phyloP scores from a whole-genome alignment of 2,888 invertebrate species.

The Ditylenchus weischeri region DNA sequence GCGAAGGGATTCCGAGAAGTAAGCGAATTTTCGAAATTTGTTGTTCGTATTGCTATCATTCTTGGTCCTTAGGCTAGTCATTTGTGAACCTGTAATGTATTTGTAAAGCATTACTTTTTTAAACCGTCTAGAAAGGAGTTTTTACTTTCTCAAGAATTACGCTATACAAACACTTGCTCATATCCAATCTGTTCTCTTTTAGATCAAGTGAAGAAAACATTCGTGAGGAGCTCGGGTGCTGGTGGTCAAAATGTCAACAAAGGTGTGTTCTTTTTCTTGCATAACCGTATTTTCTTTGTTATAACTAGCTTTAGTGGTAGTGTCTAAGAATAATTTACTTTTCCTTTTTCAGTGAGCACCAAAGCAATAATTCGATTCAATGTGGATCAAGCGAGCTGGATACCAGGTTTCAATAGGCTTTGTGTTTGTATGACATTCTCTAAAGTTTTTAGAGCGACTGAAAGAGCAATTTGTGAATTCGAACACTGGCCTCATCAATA shows the following conservation, averaged over 20 bases:
- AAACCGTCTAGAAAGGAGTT: no score
- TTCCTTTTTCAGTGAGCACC: conserved; percentile 33
- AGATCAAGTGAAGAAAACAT: conserved; percentile 35
- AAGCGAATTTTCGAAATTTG: not conserved
- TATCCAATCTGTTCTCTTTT: conserved; percentile 14
- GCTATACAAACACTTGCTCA: conserved; percentile 8
- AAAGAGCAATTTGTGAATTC: not conserved
- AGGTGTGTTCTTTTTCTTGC: conserved; percentile 17
- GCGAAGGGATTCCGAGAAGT: conserved; percentile 25
- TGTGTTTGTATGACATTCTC: conserved; percentile 17
- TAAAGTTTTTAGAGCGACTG: conserved; percentile 24
- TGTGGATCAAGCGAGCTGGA: conserved; percentile 32
- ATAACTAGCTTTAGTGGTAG: no score
- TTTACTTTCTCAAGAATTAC: not conserved
- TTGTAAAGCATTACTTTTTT: no score
- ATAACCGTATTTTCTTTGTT: conserved; percentile 12
- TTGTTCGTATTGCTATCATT: not conserved
- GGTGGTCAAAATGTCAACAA: conserved; percentile 43
- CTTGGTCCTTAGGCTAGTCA: not conserved
- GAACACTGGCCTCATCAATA: not conserved
- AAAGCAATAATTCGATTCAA: conserved; percentile 40
- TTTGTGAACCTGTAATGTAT: no score
- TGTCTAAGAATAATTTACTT: not conserved
- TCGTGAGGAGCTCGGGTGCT: conserved; percentile 31
- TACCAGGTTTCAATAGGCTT: conserved; percentile 27